Percentiles rank a stretch among this genome's conserved stretches.
These are phyloP conservation scores for Trachymyrmex septentrionalis DNA, from an alignment of 1,140 invertebrate genomes.

Conservation along the genomic window DNA sequence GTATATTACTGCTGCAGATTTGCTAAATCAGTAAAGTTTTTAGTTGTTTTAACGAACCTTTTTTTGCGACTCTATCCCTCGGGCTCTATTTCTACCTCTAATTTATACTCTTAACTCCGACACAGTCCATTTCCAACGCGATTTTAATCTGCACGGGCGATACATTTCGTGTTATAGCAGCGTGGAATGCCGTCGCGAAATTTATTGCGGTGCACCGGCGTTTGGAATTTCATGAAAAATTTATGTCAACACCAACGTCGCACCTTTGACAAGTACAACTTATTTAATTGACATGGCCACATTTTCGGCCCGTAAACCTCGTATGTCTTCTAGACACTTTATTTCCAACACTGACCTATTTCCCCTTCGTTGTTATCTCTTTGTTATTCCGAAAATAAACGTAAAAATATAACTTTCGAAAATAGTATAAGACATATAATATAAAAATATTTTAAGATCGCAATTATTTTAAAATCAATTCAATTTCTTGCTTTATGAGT, in stretches of 20 bases:
- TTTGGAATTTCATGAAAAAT: conserved; percentile 21
- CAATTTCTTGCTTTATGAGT: neutral
- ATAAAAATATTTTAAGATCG: neutral
- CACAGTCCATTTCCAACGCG: conserved; percentile 23
- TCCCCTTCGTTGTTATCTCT: neutral
- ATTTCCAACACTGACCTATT: neutral
- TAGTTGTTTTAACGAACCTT: too few relatives aligned
- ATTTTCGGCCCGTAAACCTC: neutral
- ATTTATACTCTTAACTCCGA: neutral
- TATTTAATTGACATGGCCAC: neutral
- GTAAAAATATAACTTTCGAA: neutral
- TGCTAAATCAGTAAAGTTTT: too few relatives aligned
- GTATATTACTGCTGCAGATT: too few relatives aligned
- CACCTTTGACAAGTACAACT: conserved; percentile 1
- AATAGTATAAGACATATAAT: neutral
- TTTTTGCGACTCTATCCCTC: neutral
- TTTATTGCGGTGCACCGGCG: neutral
- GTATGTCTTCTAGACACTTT: neutral
- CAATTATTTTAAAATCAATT: neutral
- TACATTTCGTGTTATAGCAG: conserved; percentile 12
- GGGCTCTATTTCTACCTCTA: neutral
- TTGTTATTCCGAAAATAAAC: neutral
- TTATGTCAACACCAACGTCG: neutral
- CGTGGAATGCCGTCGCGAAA: neutral
- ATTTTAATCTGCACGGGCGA: conserved; percentile 12